Base-by-base conservation (phyloP, 2,797 vertebrate genomes). In the Malurus splendens region DNA sequence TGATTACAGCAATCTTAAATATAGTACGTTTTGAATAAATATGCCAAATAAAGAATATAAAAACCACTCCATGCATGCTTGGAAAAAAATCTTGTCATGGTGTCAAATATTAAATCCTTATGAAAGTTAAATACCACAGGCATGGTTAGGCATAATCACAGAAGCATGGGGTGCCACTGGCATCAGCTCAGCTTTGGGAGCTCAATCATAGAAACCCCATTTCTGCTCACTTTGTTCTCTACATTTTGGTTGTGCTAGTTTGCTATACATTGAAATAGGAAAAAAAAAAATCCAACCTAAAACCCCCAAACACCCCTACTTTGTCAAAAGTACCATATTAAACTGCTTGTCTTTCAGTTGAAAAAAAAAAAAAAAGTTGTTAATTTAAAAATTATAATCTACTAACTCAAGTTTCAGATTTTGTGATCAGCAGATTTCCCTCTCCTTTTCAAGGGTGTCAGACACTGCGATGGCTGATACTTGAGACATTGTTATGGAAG, bases 91-190 rank as follows among this genome's bases (percentile, higher is more conserved):
- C 72, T 93, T 95, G 82, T 93, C 86, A 89, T 23, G 4, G 42
- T n/a, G 67, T 95, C 68, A 95, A 93, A 91, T 95, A 94, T 90
- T 92, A 94, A 95, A 95, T 87, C 78, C 78, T 86, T 95, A 87
- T 91, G 81, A 75, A 80, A 93, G 25, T 87, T 92, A 90, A 95
- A 93, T 68, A 86, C 78, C 67, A 83, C 82, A 86, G 67, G 41
- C 81, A 70, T 87, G 7, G 0, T 65, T 80, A 68, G 61, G 45
- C 23, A 1, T 42, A 90, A 94, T 80, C 74, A 61, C 85, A 87
- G 67, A 80, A 78, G 59, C 47, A 82, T 12, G 25, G 44, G 62
- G 79, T 79, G 38, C 62, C 57, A 71, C 57, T 65, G 67, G 56
- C 66, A 90, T 24, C 36, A 42, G 57, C 82, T 89, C 87, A 87